phyloP scores from a whole-genome alignment of 2,113 vertebrate genomes.

The Motacilla tschutschensis region DNA sequence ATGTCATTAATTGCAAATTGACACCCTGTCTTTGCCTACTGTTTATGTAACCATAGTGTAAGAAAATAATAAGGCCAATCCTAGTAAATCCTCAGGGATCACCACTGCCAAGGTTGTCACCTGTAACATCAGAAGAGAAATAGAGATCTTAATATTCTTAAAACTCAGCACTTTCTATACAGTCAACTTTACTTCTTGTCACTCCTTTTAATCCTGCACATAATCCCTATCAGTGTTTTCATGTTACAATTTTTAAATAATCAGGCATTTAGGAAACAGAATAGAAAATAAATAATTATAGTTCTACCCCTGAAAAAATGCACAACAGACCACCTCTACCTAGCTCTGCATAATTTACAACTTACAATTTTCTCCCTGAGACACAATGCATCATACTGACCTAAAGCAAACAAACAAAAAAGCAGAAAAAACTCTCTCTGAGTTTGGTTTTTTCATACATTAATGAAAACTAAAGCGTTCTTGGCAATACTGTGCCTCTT shows the following conservation, averaged over 20 bases:
- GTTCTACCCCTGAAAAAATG: neutral
- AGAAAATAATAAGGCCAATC: neutral
- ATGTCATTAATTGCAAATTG: neutral
- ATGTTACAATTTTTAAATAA: neutral
- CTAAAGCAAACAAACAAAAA: neutral
- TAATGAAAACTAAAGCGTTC: neutral
- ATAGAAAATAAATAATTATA: neutral
- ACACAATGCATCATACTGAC: neutral
- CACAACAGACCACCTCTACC: neutral
- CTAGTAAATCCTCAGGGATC: neutral
- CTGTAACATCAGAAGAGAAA: neutral
- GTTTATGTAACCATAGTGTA: neutral
- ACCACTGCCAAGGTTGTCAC: neutral
- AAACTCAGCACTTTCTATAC: neutral
- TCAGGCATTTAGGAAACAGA: neutral
- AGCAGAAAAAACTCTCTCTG: fast-evolving
- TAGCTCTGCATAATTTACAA: neutral
- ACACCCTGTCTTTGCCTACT: neutral
- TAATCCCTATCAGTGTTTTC: neutral
- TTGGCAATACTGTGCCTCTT: neutral
- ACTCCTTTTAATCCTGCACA: neutral
- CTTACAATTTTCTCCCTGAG: neutral
- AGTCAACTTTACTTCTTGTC: neutral
- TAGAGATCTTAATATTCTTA: neutral
- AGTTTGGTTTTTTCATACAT: neutral